Conservation (phyloP, 2,888 invertebrate genomes). For the Lasioglossum figueresi region DNA sequence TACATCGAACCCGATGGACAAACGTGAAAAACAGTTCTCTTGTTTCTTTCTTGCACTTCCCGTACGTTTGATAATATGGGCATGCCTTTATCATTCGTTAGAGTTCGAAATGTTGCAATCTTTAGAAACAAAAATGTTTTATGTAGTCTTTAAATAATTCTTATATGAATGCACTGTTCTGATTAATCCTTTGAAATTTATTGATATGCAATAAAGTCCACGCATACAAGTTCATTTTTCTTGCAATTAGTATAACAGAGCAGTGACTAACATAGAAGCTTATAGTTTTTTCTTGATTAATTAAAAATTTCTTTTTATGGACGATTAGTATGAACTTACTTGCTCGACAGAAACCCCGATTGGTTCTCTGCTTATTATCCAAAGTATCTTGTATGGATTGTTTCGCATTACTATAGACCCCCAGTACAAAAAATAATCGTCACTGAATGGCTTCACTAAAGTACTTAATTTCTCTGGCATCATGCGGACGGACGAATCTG, state of each 20-base stretch:
- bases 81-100: constrained; percentile 82
- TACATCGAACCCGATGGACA: constrained; percentile 81
- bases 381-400: constrained; percentile 85
- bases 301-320: not conserved
- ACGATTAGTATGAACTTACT: constrained; percentile 80
- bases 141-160: not conserved
- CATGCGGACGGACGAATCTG: constrained; percentile 85
- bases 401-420: constrained; percentile 85
- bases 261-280: not conserved
- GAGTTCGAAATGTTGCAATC: constrained; percentile 86
- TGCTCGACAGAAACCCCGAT: constrained; percentile 86
- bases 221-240: not conserved
- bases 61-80: constrained; percentile 79
- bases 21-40: constrained; percentile 85
- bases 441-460: constrained; percentile 86
- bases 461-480: constrained; percentile 85
- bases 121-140: constrained; percentile 73
- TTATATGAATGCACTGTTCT: not conserved
- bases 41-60: constrained; percentile 82
- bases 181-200: too few species aligned
- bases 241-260: not conserved
- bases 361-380: constrained; percentile 87
- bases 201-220: too few species aligned
- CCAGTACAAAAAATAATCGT: constrained; percentile 89
- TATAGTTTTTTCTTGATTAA: not conserved